Conservation (phyloP, 1,140 invertebrate genomes). For the Catajapyx aquilonaris region DNA sequence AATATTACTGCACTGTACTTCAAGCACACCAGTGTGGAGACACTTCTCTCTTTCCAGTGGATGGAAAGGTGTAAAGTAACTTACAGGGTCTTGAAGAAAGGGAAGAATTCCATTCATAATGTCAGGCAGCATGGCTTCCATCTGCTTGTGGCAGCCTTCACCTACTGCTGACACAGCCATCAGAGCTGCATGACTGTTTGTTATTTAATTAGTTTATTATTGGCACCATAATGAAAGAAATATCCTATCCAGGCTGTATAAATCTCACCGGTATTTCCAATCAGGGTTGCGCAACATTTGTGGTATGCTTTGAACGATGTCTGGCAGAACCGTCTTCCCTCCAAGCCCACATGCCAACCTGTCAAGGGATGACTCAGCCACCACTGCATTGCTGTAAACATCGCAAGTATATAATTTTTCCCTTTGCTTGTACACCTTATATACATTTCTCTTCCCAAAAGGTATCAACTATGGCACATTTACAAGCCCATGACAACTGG, state of each 20-base stretch:
- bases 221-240: too few species aligned
- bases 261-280: constrained; percentile 42
- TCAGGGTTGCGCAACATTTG: constrained; percentile 63
- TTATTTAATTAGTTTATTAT: too few species aligned
- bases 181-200: constrained; percentile 67
- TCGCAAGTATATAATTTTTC: too few species aligned
- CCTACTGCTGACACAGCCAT: constrained; percentile 97
- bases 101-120: constrained; percentile 77
- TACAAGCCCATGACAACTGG: too few species aligned
- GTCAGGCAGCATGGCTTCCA: constrained; percentile 78
- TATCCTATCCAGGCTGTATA: constrained; percentile 7
- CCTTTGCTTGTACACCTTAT: too few species aligned
- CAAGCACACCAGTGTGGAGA: too few species aligned
- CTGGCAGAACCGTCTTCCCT: constrained; percentile 82
- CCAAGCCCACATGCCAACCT: constrained; percentile 86
- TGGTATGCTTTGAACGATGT: constrained; percentile 67
- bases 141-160: constrained; percentile 94
- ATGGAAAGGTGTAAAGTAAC: too few species aligned
- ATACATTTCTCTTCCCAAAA: too few species aligned
- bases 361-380: constrained; percentile 91
- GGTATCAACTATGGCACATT: too few species aligned
- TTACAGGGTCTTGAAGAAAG: constrained; percentile 66
- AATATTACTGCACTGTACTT: too few species aligned
- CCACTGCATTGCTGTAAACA: constrained; percentile 58
- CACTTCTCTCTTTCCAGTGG: too few species aligned